Evolutionary conservation across 2,888 invertebrate genomes (phyloP).

Genomic region (Micropterix aruncella): DNA sequence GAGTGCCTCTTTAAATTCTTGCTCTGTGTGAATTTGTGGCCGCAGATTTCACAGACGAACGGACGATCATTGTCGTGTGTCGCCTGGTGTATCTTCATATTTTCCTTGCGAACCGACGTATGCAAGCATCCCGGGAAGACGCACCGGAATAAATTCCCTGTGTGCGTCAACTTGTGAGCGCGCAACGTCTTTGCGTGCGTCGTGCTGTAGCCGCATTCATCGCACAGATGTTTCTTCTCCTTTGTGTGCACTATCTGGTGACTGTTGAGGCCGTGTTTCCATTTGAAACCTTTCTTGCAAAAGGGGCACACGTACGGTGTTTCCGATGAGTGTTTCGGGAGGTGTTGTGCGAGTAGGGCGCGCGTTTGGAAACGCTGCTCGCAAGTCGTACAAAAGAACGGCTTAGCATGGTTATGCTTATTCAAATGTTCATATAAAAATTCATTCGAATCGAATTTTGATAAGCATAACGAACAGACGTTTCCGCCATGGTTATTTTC

Average conservation of each 20-base stretch:
- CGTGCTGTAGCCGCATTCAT: conserved; percentile 40
- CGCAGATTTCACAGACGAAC: conserved; percentile 41
- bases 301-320: conserved; percentile 36
- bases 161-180: conserved; percentile 34
- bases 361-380: conserved; percentile 32
- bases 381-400: conserved; percentile 37
- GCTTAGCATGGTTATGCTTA: conserved; percentile 27
- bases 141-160: conserved; percentile 34
- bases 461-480: conserved; percentile 22
- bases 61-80: conserved; percentile 39
- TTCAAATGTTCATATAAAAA: conserved; percentile 22
- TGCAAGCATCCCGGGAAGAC: conserved; percentile 28
- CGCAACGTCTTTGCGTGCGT: conserved; percentile 38
- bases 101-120: conserved; percentile 33
- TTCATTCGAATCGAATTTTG: conserved; percentile 16
- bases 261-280: conserved; percentile 40
- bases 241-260: conserved; percentile 35
- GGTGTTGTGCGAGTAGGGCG: conserved; percentile 29
- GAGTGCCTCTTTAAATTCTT: conserved; percentile 27
- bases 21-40: conserved; percentile 36
- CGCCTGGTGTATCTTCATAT: conserved; percentile 35
- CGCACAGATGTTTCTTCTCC: conserved; percentile 37
- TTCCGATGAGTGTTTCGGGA: conserved; percentile 37
- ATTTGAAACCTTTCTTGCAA: conserved; percentile 38
- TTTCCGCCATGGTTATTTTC: conserved; percentile 13